Evolutionary conservation across 2,888 invertebrate species (phyloP), one percentile per base, ranked within the genome.

Genomic region (Tetragnatha montana): DNA sequence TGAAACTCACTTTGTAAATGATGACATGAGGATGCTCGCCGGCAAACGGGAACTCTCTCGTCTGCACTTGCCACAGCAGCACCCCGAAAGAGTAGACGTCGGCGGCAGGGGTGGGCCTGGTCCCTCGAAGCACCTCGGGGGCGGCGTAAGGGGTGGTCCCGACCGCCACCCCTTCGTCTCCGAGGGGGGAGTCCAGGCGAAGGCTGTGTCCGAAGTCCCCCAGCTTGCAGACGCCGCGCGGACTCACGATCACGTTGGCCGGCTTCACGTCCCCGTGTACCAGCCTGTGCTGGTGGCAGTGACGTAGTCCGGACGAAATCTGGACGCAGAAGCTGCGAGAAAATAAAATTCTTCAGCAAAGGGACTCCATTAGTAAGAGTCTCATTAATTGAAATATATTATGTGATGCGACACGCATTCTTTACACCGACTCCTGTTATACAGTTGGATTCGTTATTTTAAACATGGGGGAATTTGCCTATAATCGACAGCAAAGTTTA

Each of bases 21-120:
- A 90, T 84, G 19, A 90, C 78, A 22, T 90, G 90, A 0, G 90
- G 90, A 79, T 90, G 90, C 50, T 87, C 84, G 35, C 90, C 90
- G 17, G 84, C 87, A 17, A 87, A 90, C 47, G 90, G 90, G 6
- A 86, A 6, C 22, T 87, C 81, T 35, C 90, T 76, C 8, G 87
- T 80, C 8, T 90, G 68, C 50, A 90, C 82, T 70, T 90, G 90
- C 90, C 90, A 90, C 71, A 90, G n/a, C 14, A 84, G 49, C 2
- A 90, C 76, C 8, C 90, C 90, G 6, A 84, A 87, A 8, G 90
- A 90, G 69, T 87, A 90, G 0, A 90, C 49, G 35, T 90, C 90
- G 8, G 89, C 73, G 4, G 51, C 60, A 2, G 47, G 19, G 0
- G 83, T 50, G 12, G 83, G 90, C 6, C 21, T 14, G 0, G 71